These are phyloP conservation scores for Acanthochromis polyacanthus DNA, from an alignment of 2,113 vertebrate genomes.

Conservation along the genomic window DNA sequence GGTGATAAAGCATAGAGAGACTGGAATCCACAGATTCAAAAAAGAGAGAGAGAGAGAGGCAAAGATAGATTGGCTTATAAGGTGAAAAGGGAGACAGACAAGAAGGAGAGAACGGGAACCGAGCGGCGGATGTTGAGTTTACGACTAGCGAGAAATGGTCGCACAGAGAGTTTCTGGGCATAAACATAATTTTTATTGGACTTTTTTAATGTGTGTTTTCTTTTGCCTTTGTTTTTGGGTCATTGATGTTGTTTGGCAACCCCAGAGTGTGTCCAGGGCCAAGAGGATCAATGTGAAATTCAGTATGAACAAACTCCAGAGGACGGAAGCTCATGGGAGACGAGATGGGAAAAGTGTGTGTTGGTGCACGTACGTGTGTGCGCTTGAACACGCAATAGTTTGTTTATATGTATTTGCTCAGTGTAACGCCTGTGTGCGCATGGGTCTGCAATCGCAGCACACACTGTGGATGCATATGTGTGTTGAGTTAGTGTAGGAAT, in stretches of 20 bases:
- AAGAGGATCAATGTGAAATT: conserved; percentile 75
- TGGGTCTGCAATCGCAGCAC: conserved; percentile 26
- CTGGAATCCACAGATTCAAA: conserved; percentile 55
- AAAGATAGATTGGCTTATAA: conserved; percentile 58
- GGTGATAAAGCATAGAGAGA: conserved; percentile 54
- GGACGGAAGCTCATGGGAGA: conserved; percentile 53
- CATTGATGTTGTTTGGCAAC: conserved; percentile 73
- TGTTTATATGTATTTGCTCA: conserved; percentile 63
- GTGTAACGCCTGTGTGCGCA: conserved; percentile 39
- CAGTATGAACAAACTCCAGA: conserved; percentile 63
- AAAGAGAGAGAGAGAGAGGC: conserved; percentile 11
- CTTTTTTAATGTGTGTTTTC: conserved; percentile 62
- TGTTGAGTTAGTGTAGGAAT: conserved; percentile 87
- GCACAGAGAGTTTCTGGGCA: conserved; percentile 57
- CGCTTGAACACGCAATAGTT: conserved; percentile 24
- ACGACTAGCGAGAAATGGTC: conserved; percentile 39
- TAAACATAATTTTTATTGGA: conserved; percentile 77
- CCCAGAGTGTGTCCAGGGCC: conserved; percentile 58
- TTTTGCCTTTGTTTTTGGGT: conserved; percentile 62
- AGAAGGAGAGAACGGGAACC: conserved; percentile 17
- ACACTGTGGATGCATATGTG: conserved; percentile 54
- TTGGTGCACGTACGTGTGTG: conserved; percentile 2
- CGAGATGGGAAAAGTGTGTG: conserved; percentile 41
- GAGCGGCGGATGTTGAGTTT: conserved; percentile 53
- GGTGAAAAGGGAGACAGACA: conserved; percentile 58